A percentile compares a stretch with the other conserved stretches of the same genome.
phyloP scores from a whole-genome alignment of 2,797 vertebrate genomes.

The Phaenicophaeus curvirostris region DNA sequence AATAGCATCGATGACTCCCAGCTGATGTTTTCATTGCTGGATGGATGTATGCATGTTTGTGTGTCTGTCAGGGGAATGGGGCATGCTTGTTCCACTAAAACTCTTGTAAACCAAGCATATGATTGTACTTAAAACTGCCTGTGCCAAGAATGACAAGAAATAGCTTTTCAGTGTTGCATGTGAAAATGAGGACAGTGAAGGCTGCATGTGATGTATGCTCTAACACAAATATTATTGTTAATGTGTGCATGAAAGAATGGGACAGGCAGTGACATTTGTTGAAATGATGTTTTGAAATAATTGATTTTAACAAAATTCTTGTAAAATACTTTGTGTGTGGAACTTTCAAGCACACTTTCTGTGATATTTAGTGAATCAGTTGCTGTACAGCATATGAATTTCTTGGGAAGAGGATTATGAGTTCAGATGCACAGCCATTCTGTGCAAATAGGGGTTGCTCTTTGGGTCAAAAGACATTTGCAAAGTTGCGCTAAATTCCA shows the following conservation, averaged over 20 bases:
- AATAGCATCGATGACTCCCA: not conserved
- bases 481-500: not conserved
- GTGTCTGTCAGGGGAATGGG: not conserved
- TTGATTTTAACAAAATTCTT: not conserved
- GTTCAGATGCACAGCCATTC: not conserved
- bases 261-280: not conserved
- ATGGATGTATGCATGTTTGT: accelerated
- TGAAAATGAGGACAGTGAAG: not conserved
- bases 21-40: not conserved
- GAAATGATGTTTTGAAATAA: not conserved
- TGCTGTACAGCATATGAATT: not conserved
- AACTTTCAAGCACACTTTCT: not conserved
- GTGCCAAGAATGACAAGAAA: not conserved
- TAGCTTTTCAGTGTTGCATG: not conserved
- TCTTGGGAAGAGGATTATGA: not conserved
- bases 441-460: not conserved
- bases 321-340: not conserved
- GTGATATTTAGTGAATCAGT: not conserved
- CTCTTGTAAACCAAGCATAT: not conserved
- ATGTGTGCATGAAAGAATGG: not conserved
- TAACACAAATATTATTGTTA: not conserved
- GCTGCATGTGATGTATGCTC: not conserved
- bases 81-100: not conserved
- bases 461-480: not conserved
- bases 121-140: not conserved